Percentiles rank a stretch among this genome's conserved stretches.
Evolutionary conservation across 2,113 vertebrate species (phyloP).

Genomic region (Vulpes vulpes): DNA sequence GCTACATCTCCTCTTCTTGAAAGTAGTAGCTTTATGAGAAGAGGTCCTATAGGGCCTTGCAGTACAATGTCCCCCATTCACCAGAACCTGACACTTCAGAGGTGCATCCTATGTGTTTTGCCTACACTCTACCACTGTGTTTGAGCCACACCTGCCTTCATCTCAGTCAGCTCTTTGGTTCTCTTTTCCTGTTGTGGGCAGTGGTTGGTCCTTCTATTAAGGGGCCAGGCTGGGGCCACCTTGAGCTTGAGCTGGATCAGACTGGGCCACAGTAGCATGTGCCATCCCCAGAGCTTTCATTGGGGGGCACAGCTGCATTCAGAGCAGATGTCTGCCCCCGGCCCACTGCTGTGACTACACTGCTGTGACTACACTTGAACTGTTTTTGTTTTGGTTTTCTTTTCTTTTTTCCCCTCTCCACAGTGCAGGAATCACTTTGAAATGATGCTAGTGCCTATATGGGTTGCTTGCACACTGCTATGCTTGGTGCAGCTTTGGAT

Average conservation of each 20-base stretch:
- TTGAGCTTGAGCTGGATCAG: not conserved
- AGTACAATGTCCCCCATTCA: not conserved
- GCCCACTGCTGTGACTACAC: not conserved
- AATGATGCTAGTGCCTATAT: not conserved
- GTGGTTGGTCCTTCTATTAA: not conserved
- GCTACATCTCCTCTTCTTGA: not conserved
- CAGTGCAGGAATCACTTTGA: not conserved
- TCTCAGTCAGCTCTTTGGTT: not conserved
- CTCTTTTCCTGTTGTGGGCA: not conserved
- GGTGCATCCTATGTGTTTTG: not conserved
- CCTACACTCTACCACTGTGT: not conserved
- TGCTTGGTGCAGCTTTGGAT: not conserved
- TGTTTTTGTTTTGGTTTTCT: not conserved
- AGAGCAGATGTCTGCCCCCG: not conserved
- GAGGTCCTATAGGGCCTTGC: not conserved
- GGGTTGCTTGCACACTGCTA: not conserved
- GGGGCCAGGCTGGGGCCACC: not conserved
- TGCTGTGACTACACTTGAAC: not conserved
- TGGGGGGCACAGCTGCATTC: not conserved
- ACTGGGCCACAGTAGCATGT: not conserved
- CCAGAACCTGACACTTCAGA: not conserved
- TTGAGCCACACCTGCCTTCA: not conserved
- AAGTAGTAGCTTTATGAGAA: not conserved
- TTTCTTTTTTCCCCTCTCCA: not conserved
- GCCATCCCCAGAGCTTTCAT: not conserved